These are phyloP conservation scores for Sylvietta virens DNA, from an alignment of 2,113 vertebrate genomes.

Conservation along the genomic window DNA sequence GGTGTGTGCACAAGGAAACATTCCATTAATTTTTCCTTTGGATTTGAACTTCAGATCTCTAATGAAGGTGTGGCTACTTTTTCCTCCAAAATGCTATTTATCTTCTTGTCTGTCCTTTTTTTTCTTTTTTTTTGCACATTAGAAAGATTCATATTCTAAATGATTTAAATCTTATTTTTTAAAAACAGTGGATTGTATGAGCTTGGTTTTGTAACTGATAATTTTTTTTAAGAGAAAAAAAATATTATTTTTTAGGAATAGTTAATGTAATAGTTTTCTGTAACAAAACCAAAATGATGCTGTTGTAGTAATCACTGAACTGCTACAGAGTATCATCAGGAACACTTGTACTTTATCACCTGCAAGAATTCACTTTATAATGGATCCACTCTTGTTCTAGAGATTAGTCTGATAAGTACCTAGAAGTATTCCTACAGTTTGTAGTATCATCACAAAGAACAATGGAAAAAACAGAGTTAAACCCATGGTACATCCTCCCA, in stretches of 20 bases:
- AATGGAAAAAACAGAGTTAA: neutral
- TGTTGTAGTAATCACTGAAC: neutral
- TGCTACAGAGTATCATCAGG: neutral
- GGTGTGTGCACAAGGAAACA: neutral
- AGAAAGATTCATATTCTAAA: neutral
- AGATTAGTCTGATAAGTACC: neutral
- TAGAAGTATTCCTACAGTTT: neutral
- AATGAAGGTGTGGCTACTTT: neutral
- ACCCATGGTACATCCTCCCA: neutral
- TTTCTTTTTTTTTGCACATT: neutral
- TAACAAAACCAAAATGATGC: neutral
- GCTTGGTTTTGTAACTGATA: conserved; percentile 34
- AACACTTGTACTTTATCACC: neutral
- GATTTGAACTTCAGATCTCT: neutral
- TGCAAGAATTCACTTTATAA: neutral
- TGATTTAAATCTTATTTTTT: conserved; percentile 28
- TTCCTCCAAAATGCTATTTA: neutral
- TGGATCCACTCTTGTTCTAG: neutral
- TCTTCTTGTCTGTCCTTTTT: neutral
- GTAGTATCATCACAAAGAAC: neutral
- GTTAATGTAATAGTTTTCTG: neutral
- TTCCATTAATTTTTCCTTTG: neutral
- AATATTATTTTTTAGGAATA: conserved; percentile 9
- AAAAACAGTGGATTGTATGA: neutral
- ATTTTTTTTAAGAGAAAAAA: neutral